phyloP scores from a whole-genome alignment of 2,888 invertebrate species.

The Sussaba pulchella region DNA sequence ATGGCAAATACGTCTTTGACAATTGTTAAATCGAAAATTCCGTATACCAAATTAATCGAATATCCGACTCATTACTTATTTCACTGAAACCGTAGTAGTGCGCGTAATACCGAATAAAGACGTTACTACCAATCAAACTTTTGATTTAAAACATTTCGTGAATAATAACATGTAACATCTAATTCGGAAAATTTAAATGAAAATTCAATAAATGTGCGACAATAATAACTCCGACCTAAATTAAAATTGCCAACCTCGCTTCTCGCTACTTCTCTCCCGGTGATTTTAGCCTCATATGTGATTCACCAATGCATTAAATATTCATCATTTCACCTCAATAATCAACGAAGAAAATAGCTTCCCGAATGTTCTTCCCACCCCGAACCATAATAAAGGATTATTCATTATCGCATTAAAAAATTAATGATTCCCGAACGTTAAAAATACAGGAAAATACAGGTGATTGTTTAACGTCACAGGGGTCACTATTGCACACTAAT shows the following conservation, averaged over 20 bases:
- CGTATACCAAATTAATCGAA: too few species aligned
- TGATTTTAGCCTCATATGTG: neutral
- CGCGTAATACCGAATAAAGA: neutral
- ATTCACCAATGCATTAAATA: neutral
- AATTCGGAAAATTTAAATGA: neutral
- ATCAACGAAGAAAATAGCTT: neutral
- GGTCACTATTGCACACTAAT: neutral
- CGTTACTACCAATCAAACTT: neutral
- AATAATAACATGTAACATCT: neutral
- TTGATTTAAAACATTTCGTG: neutral
- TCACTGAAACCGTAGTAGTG: neutral
- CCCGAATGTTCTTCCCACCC: too few species aligned
- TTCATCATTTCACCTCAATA: neutral
- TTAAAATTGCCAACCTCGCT: neutral
- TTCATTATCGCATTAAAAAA: conserved; percentile 18
- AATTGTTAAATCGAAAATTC: too few species aligned
- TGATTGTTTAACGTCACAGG: neutral
- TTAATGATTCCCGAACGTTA: conserved; percentile 7
- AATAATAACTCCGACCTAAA: neutral
- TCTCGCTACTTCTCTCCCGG: neutral
- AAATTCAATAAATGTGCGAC: neutral
- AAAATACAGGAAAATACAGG: neutral
- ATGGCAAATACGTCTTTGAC: too few species aligned
- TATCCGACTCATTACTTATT: neutral
- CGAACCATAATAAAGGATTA: conserved; percentile 9